Conservation (phyloP, 1,140 invertebrate species). For the Pachypsylla venusta region DNA sequence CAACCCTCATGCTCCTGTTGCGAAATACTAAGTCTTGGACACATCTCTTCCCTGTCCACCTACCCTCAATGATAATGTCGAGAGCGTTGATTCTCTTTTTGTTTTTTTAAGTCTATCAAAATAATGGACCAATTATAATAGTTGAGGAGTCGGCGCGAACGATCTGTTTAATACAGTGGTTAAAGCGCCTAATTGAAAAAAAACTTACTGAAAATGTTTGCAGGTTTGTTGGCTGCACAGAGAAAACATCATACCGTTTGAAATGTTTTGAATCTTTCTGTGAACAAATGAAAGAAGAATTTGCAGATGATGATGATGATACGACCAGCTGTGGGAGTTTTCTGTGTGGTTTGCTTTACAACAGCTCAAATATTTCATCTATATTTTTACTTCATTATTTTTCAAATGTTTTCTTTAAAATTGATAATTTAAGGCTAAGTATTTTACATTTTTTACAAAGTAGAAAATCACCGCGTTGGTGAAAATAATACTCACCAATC, state of each 20-base stretch:
- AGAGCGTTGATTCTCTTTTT: neutral
- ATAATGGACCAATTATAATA: neutral
- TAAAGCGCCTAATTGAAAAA: neutral
- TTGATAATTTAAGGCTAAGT: neutral
- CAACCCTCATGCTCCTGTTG: too few species aligned
- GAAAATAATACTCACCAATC: neutral
- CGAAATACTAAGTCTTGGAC: too few species aligned
- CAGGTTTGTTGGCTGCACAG: neutral
- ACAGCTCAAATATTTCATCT: neutral
- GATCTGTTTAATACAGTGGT: neutral
- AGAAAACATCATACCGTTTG: neutral
- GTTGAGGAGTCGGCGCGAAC: neutral
- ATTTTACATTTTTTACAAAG: neutral
- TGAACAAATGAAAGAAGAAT: neutral
- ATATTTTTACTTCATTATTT: neutral
- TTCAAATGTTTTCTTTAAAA: neutral
- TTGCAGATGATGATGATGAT: neutral
- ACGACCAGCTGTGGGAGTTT: too few species aligned
- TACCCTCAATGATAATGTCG: too few species aligned
- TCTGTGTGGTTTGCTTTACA: neutral
- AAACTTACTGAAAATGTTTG: neutral
- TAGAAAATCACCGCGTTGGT: neutral
- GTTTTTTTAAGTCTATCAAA: neutral
- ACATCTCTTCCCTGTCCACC: too few species aligned
- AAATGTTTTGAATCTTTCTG: conserved; percentile 5